phyloP scores from a whole-genome alignment of 2,888 invertebrate species.

The Prosapia bicincta region DNA sequence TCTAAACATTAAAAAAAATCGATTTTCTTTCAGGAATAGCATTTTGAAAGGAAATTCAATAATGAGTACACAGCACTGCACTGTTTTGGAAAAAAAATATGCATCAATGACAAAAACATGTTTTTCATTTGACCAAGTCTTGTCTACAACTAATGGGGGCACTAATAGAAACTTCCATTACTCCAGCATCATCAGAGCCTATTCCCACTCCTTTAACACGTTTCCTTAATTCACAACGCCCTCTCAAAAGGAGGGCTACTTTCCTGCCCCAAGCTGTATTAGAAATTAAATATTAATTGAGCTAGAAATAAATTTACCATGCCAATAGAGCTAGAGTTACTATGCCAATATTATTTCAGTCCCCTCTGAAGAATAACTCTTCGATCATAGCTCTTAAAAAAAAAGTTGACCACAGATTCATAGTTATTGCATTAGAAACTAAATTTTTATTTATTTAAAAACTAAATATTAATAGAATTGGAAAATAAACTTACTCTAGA shows the following conservation, averaged over 20 bases:
- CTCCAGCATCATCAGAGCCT: not conserved
- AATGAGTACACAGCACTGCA: too few relatives aligned
- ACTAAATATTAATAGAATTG: too few relatives aligned
- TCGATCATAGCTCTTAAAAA: conserved; percentile 68
- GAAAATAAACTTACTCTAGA: conserved; percentile 50
- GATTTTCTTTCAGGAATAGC: not conserved
- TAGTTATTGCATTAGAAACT: conserved; percentile 56
- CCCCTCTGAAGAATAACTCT: conserved; percentile 55
- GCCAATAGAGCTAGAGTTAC: conserved; percentile 57
- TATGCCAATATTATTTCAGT: conserved; percentile 54
- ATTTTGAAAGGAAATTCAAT: not conserved
- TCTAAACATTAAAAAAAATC: not conserved
- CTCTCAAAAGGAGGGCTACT: not conserved
- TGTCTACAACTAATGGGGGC: conserved; percentile 7
- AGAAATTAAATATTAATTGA: too few relatives aligned
- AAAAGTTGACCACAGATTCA: conserved; percentile 69
- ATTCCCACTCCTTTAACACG: not conserved
- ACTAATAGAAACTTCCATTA: conserved; percentile 6
- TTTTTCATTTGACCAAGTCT: conserved; percentile 8
- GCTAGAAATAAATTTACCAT: too few relatives aligned
- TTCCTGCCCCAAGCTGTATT: too few relatives aligned
- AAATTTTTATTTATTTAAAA: too few relatives aligned
- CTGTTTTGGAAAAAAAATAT: too few relatives aligned
- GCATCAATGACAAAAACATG: too few relatives aligned
- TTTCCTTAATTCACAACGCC: not conserved